phyloP scores from a whole-genome alignment of 1,140 invertebrate genomes.

The Lanistes nyassanus region DNA sequence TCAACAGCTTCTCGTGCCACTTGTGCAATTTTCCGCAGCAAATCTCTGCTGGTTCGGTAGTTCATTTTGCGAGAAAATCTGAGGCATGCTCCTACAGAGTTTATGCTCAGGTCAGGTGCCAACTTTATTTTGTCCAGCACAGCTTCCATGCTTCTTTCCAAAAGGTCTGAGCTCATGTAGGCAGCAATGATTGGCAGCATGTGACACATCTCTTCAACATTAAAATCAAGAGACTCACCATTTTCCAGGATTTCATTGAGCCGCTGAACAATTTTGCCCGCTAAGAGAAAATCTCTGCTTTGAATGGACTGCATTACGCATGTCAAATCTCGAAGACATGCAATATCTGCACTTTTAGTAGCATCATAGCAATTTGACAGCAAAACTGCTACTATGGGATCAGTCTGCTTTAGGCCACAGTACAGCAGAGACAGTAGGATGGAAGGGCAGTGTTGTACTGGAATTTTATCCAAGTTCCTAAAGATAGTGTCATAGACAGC shows the following conservation, averaged over 20 bases:
- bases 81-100: constrained; percentile 7
- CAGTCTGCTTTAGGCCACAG: constrained; percentile 17
- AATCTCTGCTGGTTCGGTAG: background rate
- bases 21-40: background rate
- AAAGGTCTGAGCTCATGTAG: constrained; percentile 18
- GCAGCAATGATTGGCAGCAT: background rate
- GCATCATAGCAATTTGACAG: constrained; percentile 2
- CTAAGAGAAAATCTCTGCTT: constrained; percentile 4
- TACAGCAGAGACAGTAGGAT: constrained; percentile 14
- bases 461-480: constrained; percentile 10
- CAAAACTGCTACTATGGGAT: background rate
- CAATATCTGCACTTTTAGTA: background rate
- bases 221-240: background rate
- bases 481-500: background rate
- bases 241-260: background rate
- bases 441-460: constrained; percentile 10
- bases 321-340: background rate
- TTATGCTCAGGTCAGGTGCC: background rate
- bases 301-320: background rate
- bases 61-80: constrained; percentile 9
- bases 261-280: constrained; percentile 1
- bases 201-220: background rate
- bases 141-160: constrained; percentile 1
- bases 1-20: background rate
- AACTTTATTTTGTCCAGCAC: constrained; percentile 3